Percentiles rank a stretch among this genome's conserved stretches.
Evolutionary conservation across 2,113 vertebrate species (phyloP).

Genomic region (Cochlearius cochlearius): DNA sequence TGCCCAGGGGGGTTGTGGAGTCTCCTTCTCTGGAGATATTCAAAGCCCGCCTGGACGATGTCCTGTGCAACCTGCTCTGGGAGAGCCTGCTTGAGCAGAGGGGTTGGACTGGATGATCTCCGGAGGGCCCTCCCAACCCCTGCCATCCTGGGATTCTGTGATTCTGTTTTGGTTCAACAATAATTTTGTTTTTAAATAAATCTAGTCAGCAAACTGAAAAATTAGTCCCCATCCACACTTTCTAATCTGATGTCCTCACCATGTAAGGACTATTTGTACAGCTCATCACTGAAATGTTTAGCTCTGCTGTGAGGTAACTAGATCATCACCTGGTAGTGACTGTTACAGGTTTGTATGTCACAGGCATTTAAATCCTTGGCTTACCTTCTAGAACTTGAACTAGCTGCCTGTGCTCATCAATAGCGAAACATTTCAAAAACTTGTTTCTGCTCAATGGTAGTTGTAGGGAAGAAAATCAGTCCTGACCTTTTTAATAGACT

Average conservation of each 20-base stretch:
- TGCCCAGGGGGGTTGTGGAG: no score
- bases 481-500: conserved; percentile 1
- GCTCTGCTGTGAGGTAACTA: neutral
- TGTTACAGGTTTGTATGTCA: neutral
- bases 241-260: neutral
- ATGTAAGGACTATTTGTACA: neutral
- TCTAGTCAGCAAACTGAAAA: neutral
- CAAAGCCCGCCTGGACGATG: no score
- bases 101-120: no score
- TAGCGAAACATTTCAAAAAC: neutral
- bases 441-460: neutral
- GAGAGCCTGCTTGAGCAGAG: no score
- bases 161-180: neutral
- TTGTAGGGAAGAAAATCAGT: neutral
- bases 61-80: no score
- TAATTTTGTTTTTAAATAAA: neutral
- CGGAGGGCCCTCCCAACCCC: no score
- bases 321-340: neutral
- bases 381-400: neutral
- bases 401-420: neutral
- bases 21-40: no score
- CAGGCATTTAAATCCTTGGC: neutral
- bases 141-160: no score
- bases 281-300: neutral
- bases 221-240: neutral